Evolutionary conservation across 2,113 vertebrate species (phyloP).

Genomic region (Sorex araneus): DNA sequence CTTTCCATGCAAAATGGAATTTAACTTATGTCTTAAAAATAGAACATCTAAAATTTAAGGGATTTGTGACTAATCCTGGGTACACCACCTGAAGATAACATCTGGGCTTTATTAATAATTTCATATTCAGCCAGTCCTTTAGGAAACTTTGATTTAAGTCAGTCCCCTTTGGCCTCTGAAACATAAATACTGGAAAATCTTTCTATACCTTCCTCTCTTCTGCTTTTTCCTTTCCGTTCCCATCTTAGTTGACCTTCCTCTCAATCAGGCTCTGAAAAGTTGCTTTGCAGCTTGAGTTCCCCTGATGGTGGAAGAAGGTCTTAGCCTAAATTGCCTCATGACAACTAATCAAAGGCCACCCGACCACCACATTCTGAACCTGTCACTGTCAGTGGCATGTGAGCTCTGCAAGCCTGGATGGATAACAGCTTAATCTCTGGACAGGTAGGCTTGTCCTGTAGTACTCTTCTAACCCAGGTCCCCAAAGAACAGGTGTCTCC

Average conservation of each 20-base stretch:
- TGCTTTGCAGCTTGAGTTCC: neutral
- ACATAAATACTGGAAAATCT: neutral
- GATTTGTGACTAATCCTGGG: too few relatives aligned
- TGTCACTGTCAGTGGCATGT: neutral
- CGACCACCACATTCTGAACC: neutral
- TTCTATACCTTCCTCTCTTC: neutral
- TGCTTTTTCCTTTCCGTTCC: neutral
- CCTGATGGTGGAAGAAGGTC: neutral
- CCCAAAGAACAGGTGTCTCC: neutral
- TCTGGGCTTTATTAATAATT: conserved; percentile 15
- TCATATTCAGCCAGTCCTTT: neutral
- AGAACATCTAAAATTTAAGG: conserved; percentile 40
- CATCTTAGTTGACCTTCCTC: neutral
- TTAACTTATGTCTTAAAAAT: conserved; percentile 63
- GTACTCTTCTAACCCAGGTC: neutral
- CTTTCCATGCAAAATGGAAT: conserved; percentile 11
- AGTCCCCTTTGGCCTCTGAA: neutral
- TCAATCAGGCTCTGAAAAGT: neutral
- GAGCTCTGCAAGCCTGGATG: too few relatives aligned
- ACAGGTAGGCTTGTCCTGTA: too few relatives aligned
- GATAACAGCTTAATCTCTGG: too few relatives aligned
- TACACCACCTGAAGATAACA: neutral
- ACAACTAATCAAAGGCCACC: neutral
- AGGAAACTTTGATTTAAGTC: neutral
- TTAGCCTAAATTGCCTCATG: neutral